Base-by-base conservation (phyloP, 2,888 invertebrate genomes). In the Mimumesa dahlbomi region DNA sequence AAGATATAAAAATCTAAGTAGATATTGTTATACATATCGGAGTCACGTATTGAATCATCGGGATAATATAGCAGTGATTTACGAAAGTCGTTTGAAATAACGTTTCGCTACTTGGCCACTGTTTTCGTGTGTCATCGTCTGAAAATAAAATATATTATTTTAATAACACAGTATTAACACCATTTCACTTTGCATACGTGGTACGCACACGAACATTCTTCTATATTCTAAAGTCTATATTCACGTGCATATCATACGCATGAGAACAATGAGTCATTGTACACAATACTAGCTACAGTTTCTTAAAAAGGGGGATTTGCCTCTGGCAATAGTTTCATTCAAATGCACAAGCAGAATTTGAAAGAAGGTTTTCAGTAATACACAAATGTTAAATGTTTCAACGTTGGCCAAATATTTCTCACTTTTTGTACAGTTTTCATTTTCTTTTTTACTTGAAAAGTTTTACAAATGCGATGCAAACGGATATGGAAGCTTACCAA, bases 111-210 rank as follows among this genome's bases (percentile, higher is more conserved):
- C 89, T 57, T 91, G 77, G 48, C 84, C 84, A 69, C 82, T 91
- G 42, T 90, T 90, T 61, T 92, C 92, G 77, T 92, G 92, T 25
- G 91, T 91, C 75, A 93, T 89, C 40, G 91, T 92, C 93, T 93
- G 90, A 75, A 92, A 92, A 72, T 67, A 65, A 34, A 64, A 18
- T 46, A 69, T 52, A 52, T 49, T 13, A 64, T 73, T 29, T 11
- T 31, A 13, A 14, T 36, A n/a, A 9, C 25, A 9, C 25, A 5
- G 7, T 25, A 5, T 25, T 25, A 25, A 25, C 7, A 25, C 25
- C 4, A 25, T n/a, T n/a, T n/a, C 25, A 25, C 7, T 25, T 25
- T 25, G 25, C 25, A 25, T 25, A 25, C 25, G 25, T 25, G 3
- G 3, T n/a, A n/a, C n/a, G n/a, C 25, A 3, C 25, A 7, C 25